phyloP scores from a whole-genome alignment of 2,797 vertebrate species.

The Danio albolineatus region DNA sequence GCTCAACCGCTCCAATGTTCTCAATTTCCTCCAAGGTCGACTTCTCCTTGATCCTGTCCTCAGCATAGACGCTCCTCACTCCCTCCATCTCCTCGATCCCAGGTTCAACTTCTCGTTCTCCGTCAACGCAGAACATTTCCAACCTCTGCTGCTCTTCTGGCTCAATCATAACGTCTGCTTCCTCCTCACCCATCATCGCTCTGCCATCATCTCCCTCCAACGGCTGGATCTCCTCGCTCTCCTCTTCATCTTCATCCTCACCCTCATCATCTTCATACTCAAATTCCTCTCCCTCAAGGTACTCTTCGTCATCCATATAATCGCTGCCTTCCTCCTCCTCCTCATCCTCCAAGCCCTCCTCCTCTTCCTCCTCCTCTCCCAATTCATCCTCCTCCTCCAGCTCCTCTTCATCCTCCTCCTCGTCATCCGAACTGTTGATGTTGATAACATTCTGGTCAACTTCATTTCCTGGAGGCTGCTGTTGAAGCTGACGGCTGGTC shows the following conservation, averaged over 20 bases:
- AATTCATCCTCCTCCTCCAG: conserved; percentile 80
- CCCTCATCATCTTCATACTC: conserved; percentile 81
- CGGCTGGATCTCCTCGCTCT: conserved; percentile 81
- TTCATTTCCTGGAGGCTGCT: conserved; percentile 60
- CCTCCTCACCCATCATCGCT: conserved; percentile 65
- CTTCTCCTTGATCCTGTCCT: conserved; percentile 77
- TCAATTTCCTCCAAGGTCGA: conserved; percentile 80
- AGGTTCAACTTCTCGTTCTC: conserved; percentile 64
- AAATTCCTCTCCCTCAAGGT: conserved; percentile 77
- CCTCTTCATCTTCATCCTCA: conserved; percentile 77
- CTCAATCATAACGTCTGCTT: conserved; percentile 71
- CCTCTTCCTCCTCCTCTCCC: conserved; percentile 74
- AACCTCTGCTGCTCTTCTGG: conserved; percentile 60
- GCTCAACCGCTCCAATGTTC: conserved; percentile 66
- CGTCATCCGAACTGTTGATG: conserved; percentile 91
- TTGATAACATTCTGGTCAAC: conserved; percentile 85
- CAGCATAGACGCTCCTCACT: conserved; percentile 62
- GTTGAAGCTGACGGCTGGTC: conserved; percentile 72
- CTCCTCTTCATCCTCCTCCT: conserved; percentile 86
- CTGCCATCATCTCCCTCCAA: conserved; percentile 75
- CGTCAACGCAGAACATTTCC: conserved; percentile 66
- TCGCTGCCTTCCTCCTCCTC: conserved; percentile 82
- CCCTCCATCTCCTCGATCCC: conserved; percentile 77
- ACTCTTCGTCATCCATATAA: conserved; percentile 69
- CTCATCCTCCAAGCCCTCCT: conserved; percentile 77